Evolutionary conservation across 2,113 vertebrate species (phyloP).

Genomic region (Ursus arctos): DNA sequence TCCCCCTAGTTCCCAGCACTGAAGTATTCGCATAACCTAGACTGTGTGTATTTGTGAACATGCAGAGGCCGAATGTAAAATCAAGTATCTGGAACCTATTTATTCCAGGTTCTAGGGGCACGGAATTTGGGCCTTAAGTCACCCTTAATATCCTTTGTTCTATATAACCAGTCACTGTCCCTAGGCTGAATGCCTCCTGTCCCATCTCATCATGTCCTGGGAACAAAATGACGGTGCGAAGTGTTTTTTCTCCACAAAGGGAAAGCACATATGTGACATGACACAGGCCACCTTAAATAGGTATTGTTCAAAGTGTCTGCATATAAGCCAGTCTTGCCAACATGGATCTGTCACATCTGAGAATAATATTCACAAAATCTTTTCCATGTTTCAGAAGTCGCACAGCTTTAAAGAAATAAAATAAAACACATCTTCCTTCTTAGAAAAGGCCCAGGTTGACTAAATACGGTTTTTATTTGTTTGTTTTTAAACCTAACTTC

Average conservation of each 20-base stretch:
- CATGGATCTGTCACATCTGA: constrained; percentile 63
- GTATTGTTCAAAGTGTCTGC: constrained; percentile 47
- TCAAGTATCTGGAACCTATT: constrained; percentile 74
- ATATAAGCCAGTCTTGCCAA: neutral
- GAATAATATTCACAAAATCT: constrained; percentile 75
- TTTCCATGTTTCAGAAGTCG: constrained; percentile 73
- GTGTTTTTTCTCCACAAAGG: constrained; percentile 19
- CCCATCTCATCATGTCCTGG: neutral
- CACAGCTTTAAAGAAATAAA: constrained; percentile 20
- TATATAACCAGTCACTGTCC: constrained; percentile 41
- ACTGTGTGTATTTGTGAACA: neutral
- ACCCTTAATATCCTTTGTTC: constrained; percentile 46
- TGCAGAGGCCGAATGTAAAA: constrained; percentile 48
- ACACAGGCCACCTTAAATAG: constrained; percentile 34
- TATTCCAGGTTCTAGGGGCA: constrained; percentile 64
- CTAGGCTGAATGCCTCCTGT: constrained; percentile 39
- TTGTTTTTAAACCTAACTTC: constrained; percentile 41
- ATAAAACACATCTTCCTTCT: constrained; percentile 26
- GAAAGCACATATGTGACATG: constrained; percentile 4
- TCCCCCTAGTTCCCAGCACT: constrained; percentile 17
- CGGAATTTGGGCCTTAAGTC: constrained; percentile 57
- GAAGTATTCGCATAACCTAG: neutral
- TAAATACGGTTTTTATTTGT: constrained; percentile 29
- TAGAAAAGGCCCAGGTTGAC: constrained; percentile 47
- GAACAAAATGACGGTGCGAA: constrained; percentile 24